A percentile compares a stretch with the other conserved stretches of the same genome.
These are phyloP conservation scores for Campoletis raptor DNA, from an alignment of 2,888 invertebrate genomes.

Conservation along the genomic window DNA sequence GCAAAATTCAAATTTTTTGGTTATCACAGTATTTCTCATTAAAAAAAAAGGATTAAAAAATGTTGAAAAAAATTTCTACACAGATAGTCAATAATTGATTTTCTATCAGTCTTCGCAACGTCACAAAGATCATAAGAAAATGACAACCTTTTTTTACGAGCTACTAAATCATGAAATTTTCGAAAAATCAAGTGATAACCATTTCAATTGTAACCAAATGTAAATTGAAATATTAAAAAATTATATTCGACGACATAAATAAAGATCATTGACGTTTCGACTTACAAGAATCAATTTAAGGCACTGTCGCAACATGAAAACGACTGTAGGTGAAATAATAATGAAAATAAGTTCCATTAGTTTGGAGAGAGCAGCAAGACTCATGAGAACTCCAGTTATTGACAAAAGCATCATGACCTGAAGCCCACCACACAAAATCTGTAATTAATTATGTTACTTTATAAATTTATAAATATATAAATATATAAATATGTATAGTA, in stretches of 20 bases:
- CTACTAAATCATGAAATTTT: too few relatives aligned
- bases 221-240: neutral
- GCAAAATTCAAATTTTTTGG: too few relatives aligned
- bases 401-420: conserved; percentile 73
- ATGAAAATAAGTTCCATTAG: conserved; percentile 74
- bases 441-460: conserved; percentile 49
- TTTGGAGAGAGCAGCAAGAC: conserved; percentile 74
- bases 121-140: too few relatives aligned
- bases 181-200: neutral
- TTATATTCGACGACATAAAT: neutral
- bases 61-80: too few relatives aligned
- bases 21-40: too few relatives aligned
- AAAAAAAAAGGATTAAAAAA: too few relatives aligned
- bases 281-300: conserved; percentile 76
- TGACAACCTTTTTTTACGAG: too few relatives aligned
- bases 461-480: neutral
- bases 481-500: neutral
- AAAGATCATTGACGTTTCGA: conserved; percentile 54
- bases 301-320: conserved; percentile 72
- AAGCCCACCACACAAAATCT: conserved; percentile 70
- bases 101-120: too few relatives aligned
- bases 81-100: too few relatives aligned
- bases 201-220: neutral
- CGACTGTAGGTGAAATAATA: conserved; percentile 71
- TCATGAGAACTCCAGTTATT: conserved; percentile 74